These are phyloP conservation scores for Pyrocephalus nanus DNA, from an alignment of 2,797 vertebrate genomes.

Conservation along the genomic window DNA sequence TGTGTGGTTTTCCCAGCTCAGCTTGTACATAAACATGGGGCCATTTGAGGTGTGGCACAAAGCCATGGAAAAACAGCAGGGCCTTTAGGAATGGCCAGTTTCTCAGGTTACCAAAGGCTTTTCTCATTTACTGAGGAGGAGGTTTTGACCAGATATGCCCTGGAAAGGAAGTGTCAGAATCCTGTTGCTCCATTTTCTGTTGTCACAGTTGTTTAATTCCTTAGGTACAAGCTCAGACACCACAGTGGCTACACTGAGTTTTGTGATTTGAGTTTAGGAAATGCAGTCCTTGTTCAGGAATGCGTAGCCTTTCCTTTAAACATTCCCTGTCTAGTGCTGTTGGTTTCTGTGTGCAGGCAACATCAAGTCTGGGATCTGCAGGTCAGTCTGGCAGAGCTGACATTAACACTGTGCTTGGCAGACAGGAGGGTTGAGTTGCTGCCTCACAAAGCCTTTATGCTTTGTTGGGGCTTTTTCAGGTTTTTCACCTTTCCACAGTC, in stretches of 20 bases:
- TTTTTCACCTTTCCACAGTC: background rate
- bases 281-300: slow-evolving; percentile 28
- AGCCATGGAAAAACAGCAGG: background rate
- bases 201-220: slow-evolving; percentile 46
- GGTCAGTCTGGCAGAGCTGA: background rate
- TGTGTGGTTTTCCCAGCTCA: background rate
- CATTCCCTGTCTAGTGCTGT: background rate
- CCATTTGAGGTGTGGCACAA: background rate
- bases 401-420: background rate
- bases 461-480: background rate
- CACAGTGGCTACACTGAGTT: slow-evolving; percentile 21
- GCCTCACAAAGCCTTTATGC: background rate
- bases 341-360: background rate
- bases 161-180: slow-evolving; percentile 20
- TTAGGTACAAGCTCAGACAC: slow-evolving; percentile 55
- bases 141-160: background rate
- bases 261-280: slow-evolving; percentile 57
- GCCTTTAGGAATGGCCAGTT: background rate
- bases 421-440: background rate
- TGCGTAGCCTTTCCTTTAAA: slow-evolving; percentile 23
- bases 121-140: slow-evolving; percentile 2
- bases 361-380: background rate
- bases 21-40: background rate
- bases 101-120: background rate
- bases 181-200: background rate